These are phyloP conservation scores for Drosophila flavopinicola DNA, from an alignment of 2,888 invertebrate genomes.

Conservation along the genomic window DNA sequence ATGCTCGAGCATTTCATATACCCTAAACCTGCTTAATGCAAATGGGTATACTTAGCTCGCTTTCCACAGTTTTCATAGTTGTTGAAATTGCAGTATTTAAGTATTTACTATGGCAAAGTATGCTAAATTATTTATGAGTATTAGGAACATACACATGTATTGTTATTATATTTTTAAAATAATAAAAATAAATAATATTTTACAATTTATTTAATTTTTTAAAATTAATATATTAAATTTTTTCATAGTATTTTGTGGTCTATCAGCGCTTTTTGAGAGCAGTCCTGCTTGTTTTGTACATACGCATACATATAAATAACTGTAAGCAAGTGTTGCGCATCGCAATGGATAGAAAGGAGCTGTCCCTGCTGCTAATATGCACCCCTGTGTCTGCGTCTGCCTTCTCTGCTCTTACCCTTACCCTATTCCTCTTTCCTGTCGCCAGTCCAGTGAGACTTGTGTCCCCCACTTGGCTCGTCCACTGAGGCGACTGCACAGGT, in stretches of 20 bases:
- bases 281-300: conserved; percentile 21
- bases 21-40: neutral
- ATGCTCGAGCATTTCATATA: conserved; percentile 60
- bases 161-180: no score
- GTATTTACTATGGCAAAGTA: no score
- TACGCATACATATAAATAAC: conserved; percentile 52
- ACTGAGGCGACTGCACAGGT: conserved; percentile 36
- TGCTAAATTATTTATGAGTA: no score
- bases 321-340: conserved; percentile 64
- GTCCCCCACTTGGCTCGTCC: conserved; percentile 7
- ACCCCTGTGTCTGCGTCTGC: conserved; percentile 17
- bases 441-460: neutral
- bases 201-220: no score
- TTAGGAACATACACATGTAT: no score
- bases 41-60: conserved; percentile 1
- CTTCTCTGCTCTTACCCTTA: conserved; percentile 1
- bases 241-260: conserved; percentile 12
- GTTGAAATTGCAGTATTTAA: no score
- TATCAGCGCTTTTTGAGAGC: neutral
- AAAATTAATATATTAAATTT: neutral
- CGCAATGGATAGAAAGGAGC: conserved; percentile 31
- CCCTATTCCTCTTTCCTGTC: conserved; percentile 5
- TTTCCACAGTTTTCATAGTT: no score
- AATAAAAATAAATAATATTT: no score
- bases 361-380: conserved; percentile 64